Evolutionary conservation across 2,797 vertebrate species (phyloP), one percentile per base, ranked within the genome.

Genomic region (Gobionotothen gibberifrons): DNA sequence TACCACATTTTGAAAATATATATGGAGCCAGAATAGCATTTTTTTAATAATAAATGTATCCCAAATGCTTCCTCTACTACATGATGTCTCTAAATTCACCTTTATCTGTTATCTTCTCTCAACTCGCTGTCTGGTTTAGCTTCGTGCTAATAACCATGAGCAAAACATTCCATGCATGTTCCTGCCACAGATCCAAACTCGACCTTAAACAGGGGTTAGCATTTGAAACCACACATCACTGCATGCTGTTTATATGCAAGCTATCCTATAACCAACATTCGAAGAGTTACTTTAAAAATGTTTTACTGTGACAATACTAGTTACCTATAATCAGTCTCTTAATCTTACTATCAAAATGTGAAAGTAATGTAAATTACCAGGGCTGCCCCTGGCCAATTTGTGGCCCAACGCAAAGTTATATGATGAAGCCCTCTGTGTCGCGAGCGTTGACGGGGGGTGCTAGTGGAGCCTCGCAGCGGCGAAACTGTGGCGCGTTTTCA

Each of bases 111-210:
- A 19, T 49, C 12, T 51, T 0, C n/a, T 60, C 22, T 48, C 19
- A 55, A 59, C 59, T 49, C 0, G 5, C 39, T 32, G 53, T 52
- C 58, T 56, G 53, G 21, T 48, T 78, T 42, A 21, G 43, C 72
- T 62, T 21, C 64, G 11, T 53, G 36, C 54, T 58, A 43, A 55
- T 51, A 63, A 77, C 17, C 48, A 60, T 40, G 54, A 40, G 61
- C 17, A 52, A 74, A 81, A 19, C 64, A 65, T 84, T 78, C 46
- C 76, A 46, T 64, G 49, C 65, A 62, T 72, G 72, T 76, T 72
- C 22, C 42, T 49, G 49, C 49, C 46, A 13, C 46, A 51, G 74
- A 65, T 48, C 42, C 0, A 4, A 64, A 40, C 54, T 19, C 17
- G 22, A 57, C 55, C 56, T 52, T 29, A 42, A 79, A 54, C 66